Evolutionary conservation across 2,113 vertebrate species (phyloP).

Genomic region (Thamnaconus septentrionalis): DNA sequence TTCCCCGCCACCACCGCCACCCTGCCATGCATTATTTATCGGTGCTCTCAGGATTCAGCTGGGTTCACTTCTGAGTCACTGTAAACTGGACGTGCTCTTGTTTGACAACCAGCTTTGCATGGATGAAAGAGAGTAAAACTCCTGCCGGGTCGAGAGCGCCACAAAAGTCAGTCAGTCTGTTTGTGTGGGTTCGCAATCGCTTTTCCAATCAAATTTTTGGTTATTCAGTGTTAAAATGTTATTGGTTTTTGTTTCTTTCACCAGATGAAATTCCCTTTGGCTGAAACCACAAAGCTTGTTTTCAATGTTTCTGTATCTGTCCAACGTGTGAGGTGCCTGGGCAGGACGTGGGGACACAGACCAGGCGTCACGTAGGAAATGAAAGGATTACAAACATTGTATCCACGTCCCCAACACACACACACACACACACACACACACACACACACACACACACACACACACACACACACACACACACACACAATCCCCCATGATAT

Average conservation of each 20-base stretch:
- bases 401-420: not conserved
- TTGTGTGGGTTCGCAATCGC: no score
- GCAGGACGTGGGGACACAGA: no score
- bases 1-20: not conserved
- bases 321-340: no score
- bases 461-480: not conserved
- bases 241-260: no score
- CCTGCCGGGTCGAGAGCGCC: not conserved
- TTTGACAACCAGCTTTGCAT: slow-evolving; percentile 9
- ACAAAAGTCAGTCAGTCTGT: no score
- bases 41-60: not conserved
- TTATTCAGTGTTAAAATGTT: no score
- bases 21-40: slow-evolving; percentile 35
- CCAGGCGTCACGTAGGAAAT: no score
- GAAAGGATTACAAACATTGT: no score
- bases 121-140: slow-evolving; percentile 7
- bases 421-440: not conserved
- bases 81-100: not conserved
- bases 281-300: no score
- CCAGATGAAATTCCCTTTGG: no score
- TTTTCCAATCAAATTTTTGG: no score
- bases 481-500: not conserved
- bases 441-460: not conserved
- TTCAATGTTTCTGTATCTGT: no score
- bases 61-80: slow-evolving; percentile 19